Evolutionary conservation across 2,113 vertebrate species (phyloP), one percentile per base, ranked within the genome.

Genomic region (Pogonocichla stellata): DNA sequence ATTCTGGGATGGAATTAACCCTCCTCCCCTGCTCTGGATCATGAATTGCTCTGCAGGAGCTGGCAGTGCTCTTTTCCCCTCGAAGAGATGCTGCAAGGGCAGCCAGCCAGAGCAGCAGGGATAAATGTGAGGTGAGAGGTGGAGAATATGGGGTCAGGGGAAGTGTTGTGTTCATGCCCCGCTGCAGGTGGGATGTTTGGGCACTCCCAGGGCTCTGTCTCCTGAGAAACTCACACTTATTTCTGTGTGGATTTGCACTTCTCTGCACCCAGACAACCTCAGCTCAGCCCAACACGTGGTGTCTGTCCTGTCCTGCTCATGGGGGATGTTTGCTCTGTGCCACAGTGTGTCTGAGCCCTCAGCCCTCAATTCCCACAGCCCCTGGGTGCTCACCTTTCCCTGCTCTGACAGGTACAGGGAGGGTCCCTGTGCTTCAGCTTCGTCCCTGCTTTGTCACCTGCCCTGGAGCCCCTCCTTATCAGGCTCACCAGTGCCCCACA

Each of bases 301-400:
- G 36, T 79, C 48, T 22, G 38, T 65, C 56, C 66, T 65, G 57
- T 31, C 45, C 54, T 69, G 65, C 56, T 53, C 19, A 6, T 5
- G 43, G 24, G 38, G 26, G n/a, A 57, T 8, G 17, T 23, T 64
- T 48, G 14, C 47, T 31, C 43, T 8, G 16, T 48, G 48, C 31
- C 6, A 1, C 42, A 20, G 22, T 0, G 26, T 29, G 48, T 22
- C 24, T 0, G 3, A 82, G 69, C 33, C 0, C 0, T 7, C 50
- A 64, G 31, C 31, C 24, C 38, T 36, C 40, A 38, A 8, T 64
- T 28, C 54, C 40, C 18, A 2, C 51, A 34, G 34, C 6, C 25
- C 25, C 14, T 0, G 0, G 10, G 29, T 6, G 10, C 45, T 86
- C 4, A 0, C 42, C 38, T 20, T 86, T 29, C 80, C 36, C 73